phyloP scores from a whole-genome alignment of 2,113 vertebrate genomes.

The Aramus guarauna region DNA sequence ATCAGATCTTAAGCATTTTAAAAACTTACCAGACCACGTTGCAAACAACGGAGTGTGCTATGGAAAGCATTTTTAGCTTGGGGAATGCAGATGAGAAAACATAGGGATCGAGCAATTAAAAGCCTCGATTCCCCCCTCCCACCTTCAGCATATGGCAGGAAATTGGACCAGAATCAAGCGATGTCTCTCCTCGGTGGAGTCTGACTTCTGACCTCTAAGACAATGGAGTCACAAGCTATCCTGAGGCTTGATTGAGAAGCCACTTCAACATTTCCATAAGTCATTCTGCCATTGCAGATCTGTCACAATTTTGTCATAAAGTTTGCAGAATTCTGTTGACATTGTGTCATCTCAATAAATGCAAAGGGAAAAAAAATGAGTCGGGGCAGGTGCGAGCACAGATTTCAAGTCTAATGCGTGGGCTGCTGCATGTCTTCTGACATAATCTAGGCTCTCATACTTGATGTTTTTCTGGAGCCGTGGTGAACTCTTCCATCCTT shows the following conservation, averaged over 20 bases:
- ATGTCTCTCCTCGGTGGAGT: slow-evolving; percentile 60
- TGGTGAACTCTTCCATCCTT: slow-evolving; percentile 73
- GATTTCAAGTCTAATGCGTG: slow-evolving; percentile 76
- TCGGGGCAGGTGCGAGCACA: slow-evolving; percentile 73
- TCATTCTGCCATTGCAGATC: slow-evolving; percentile 75
- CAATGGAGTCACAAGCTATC: slow-evolving; percentile 75
- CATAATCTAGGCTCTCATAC: slow-evolving; percentile 73
- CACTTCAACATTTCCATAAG: slow-evolving; percentile 74
- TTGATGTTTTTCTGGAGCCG: slow-evolving; percentile 73
- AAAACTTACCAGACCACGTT: background rate
- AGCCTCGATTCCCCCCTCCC: slow-evolving; percentile 55
- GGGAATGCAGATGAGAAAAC: slow-evolving; percentile 57
- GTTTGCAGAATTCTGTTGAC: slow-evolving; percentile 75
- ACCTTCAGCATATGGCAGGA: slow-evolving; percentile 70
- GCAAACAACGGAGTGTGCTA: background rate
- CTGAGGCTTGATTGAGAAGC: slow-evolving; percentile 73
- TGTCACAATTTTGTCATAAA: slow-evolving; percentile 76
- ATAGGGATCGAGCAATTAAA: slow-evolving; percentile 54
- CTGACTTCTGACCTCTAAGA: slow-evolving; percentile 69
- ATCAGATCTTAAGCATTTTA: background rate
- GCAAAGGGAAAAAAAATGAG: slow-evolving; percentile 72
- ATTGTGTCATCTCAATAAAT: slow-evolving; percentile 76
- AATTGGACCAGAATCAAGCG: slow-evolving; percentile 67
- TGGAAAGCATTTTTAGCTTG: slow-evolving; percentile 49
- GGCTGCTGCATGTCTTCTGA: slow-evolving; percentile 75